Base-by-base conservation (phyloP, 2,113 vertebrate genomes). In the Psilopsiagon aymara region DNA sequence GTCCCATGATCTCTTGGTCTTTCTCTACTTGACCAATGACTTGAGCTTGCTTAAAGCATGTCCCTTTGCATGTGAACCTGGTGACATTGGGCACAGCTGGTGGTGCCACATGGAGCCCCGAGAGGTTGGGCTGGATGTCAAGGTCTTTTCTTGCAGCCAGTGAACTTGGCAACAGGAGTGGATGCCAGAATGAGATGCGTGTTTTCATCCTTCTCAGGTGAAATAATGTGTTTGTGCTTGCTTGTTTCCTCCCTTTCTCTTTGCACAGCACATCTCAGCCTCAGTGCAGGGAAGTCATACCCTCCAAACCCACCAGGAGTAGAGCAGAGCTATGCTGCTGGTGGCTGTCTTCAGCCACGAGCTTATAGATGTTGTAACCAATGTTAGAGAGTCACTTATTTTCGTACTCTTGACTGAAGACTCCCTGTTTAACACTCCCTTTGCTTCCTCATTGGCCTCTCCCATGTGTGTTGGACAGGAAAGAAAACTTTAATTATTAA, bases 41-140 rank as follows among this genome's bases (percentile, higher is more conserved):
- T 41, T 23, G 31, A 59, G 20, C 13, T 35, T 16, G 57, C 57
- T 59, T 23, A 35, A 59, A 59, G 21, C 57, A 35, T 24, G 6
- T 51, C 27, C 21, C 23, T 43, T n/a, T 47, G 35, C 35, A 25
- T 66, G 52, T 41, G 55, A 63, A n/a, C 8, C 15, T 44, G 41
- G 31, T 43, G 76, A 10, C 1, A 3, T 1, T 27, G 24, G 33
- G 21, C 33, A 13, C 6, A 11, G 39, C 60, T 5, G 21, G 17
- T 6, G 35, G 39, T 46, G n/a, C 13, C 23, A 9, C 0, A 4
- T 7, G 17, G 64, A 33, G n/a, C 71, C 5, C 1, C 0, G 11
- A 33, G 35, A 31, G 66, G 24, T 6, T 37, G 43, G 43, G 49
- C 31, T 39, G 33, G 31, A 33, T 66, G 4, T 16, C 51, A 46